Percentiles rank a stretch among this genome's conserved stretches.
phyloP scores from a whole-genome alignment of 2,888 invertebrate genomes.

The Epistrophella euchroma region DNA sequence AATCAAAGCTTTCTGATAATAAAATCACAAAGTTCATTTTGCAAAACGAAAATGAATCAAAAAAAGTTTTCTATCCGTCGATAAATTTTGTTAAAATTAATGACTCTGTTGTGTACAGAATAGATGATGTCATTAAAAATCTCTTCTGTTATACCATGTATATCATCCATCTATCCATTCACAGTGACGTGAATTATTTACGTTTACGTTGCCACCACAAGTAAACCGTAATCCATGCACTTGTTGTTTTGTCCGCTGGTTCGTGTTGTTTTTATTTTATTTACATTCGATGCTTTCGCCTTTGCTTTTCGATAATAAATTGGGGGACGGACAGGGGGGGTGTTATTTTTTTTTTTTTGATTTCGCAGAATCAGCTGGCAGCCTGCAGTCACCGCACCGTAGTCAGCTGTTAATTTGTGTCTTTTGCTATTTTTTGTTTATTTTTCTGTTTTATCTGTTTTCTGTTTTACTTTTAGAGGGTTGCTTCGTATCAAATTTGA shows the following conservation, averaged over 20 bases:
- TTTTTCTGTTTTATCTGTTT: neutral
- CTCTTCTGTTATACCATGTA: neutral
- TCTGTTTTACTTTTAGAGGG: slow-evolving; percentile 27
- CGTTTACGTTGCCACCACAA: slow-evolving; percentile 18
- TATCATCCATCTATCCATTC: neutral
- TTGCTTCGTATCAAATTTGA: slow-evolving; percentile 25
- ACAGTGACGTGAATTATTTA: neutral
- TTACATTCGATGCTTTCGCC: slow-evolving; percentile 24
- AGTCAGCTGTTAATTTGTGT: slow-evolving; percentile 33
- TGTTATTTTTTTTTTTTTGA: neutral
- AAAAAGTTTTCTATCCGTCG: neutral
- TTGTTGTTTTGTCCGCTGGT: slow-evolving; percentile 12
- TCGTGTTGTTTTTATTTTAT: slow-evolving; percentile 17
- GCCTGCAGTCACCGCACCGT: neutral
- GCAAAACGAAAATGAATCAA: neutral
- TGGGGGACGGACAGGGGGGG: neutral
- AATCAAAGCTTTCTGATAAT: slow-evolving; percentile 34
- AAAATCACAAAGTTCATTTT: neutral
- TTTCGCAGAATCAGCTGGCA: slow-evolving; percentile 36
- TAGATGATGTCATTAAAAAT: slow-evolving; percentile 22
- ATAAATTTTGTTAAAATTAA: neutral
- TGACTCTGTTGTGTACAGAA: slow-evolving; percentile 6
- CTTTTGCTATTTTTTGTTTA: slow-evolving; percentile 7
- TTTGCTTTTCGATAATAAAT: slow-evolving; percentile 2
- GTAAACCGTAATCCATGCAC: slow-evolving; percentile 12